These are phyloP conservation scores for Apeltes quadracus DNA, from an alignment of 2,113 vertebrate species.

Conservation along the genomic window DNA sequence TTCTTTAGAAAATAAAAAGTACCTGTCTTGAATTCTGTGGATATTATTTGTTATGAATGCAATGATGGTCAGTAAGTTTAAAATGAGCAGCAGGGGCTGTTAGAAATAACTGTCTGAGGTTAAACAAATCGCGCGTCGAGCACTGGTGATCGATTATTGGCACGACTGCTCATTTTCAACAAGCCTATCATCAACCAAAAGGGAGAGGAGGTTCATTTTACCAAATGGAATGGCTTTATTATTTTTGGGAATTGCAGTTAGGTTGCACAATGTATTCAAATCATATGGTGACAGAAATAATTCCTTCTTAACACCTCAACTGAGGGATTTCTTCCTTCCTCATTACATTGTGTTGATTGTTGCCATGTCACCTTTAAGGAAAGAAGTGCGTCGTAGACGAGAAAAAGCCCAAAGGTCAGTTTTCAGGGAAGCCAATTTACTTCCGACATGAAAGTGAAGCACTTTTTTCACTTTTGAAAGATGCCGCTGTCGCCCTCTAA, in stretches of 20 bases:
- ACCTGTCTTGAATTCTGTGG: background rate
- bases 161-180: too few relatives aligned
- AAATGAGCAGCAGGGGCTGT: too few relatives aligned
- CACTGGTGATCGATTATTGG: too few relatives aligned
- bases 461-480: conserved; percentile 31
- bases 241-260: background rate
- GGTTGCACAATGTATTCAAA: background rate
- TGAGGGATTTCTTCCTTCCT: background rate
- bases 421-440: conserved; percentile 57
- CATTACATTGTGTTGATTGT: background rate
- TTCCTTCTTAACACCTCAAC: background rate
- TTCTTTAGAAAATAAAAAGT: background rate
- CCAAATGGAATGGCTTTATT: background rate
- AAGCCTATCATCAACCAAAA: background rate
- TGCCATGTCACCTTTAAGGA: conserved; percentile 25
- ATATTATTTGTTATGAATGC: background rate
- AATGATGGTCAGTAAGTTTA: background rate
- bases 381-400: conserved; percentile 11
- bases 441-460: conserved; percentile 46
- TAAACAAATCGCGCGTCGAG: too few relatives aligned
- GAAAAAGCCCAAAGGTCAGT: conserved; percentile 28
- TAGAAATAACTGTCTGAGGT: too few relatives aligned
- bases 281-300: background rate
- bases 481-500: conserved; percentile 20
- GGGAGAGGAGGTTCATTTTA: background rate